Percentiles rank a stretch among this genome's conserved stretches.
phyloP scores from a whole-genome alignment of 2,113 vertebrate genomes.

The Rhynchomys soricoides region DNA sequence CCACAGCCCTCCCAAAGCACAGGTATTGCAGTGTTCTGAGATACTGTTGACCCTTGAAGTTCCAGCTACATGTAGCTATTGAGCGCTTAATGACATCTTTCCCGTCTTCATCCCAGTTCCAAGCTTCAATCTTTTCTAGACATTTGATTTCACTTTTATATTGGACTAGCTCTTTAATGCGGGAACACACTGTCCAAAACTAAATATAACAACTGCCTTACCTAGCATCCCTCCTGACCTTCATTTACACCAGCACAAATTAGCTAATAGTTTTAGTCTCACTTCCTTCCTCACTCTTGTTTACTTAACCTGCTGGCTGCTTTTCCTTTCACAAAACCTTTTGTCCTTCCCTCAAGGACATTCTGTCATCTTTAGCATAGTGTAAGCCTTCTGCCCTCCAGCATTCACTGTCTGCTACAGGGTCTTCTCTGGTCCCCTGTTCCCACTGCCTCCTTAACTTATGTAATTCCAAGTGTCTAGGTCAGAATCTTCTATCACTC shows the following conservation, averaged over 20 bases:
- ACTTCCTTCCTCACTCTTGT: neutral
- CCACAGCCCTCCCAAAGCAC: slow-evolving; percentile 3
- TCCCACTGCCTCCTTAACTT: neutral
- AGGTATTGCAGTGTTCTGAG: neutral
- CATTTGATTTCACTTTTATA: neutral
- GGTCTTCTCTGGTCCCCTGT: neutral
- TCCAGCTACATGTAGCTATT: neutral
- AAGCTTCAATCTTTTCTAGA: neutral
- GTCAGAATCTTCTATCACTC: neutral
- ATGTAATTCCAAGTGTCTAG: neutral
- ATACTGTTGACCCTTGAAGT: neutral
- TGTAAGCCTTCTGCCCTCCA: neutral
- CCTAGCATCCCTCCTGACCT: neutral
- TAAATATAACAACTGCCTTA: neutral
- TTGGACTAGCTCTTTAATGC: neutral
- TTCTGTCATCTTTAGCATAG: neutral
- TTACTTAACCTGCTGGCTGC: neutral
- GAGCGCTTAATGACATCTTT: neutral
- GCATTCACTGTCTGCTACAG: neutral
- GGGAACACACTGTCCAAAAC: neutral
- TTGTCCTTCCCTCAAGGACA: no score
- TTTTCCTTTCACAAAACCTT: neutral
- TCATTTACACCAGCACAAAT: neutral
- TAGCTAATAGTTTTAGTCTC: neutral
- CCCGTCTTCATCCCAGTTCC: neutral